Base-by-base conservation (phyloP, 2,888 invertebrate genomes). In the Orthosia cruda region DNA sequence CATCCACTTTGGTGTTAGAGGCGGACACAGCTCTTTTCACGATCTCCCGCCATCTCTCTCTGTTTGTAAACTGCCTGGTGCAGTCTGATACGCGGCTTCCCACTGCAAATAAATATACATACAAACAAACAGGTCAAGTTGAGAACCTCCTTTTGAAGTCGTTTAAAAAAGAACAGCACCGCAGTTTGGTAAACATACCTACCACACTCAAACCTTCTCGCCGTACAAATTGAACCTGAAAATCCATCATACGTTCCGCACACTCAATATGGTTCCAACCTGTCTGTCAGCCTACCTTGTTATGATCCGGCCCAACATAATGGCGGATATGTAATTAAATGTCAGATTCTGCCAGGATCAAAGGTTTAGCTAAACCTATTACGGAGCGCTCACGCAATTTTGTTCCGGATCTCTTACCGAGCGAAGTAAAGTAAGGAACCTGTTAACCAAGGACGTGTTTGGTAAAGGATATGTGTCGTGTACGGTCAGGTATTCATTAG, bases 251-350 rank as follows among this genome's bases (percentile, higher is more conserved):
- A 66, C 12, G 65, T 63, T 65, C 55, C 70, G 50, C 59, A 47
- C 74, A 67, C 61, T 54, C 74, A 58, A 84, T 74, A 70, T 67
- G 57, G 32, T 45, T 23, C 11, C 62, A 47, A 74, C 67, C 69
- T 77, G 75, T 62, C 75, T 49, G 55, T 55, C 55, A 77, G 40
- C 49, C 58, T n/a, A 69, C 74, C 77, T 58, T 80, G 88, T 81
- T 82, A 84, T 84, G 86, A 84, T 83, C 84, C 83, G 54, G 58
- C 73, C 71, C 63, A 80, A 69, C 75, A 80, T 89, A 81, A 89
- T 80, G 77, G 81, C 71, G 83, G 82, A 81, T 83, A 87, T 82
- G 89, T 89, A 89, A 89, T 89, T 89, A 89, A 89, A 89, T 78
- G 87, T 80, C 86, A 88, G 85, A 85, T 85, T 86, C 78, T 81